A percentile compares a stretch with the other conserved stretches of the same genome.
These are phyloP conservation scores for Andrena cerasifolii DNA, from an alignment of 1,140 invertebrate genomes.

Conservation along the genomic window DNA sequence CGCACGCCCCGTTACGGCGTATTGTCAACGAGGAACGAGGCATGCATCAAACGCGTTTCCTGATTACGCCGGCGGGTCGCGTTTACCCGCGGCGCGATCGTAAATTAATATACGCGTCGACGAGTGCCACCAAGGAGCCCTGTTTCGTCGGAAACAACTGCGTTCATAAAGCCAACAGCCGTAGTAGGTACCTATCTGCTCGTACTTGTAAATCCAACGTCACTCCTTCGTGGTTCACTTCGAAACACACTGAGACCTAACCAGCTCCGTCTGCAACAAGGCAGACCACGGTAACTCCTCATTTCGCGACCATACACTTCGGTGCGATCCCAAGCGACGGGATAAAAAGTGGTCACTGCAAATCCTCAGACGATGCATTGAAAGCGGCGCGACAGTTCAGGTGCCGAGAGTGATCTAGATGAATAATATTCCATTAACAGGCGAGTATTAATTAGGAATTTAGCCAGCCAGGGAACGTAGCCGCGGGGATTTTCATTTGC, in stretches of 20 bases:
- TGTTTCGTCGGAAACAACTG: too few species aligned
- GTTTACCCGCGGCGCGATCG: neutral
- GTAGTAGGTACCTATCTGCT: too few species aligned
- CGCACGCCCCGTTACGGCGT: constrained; percentile 34
- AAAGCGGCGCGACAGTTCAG: neutral
- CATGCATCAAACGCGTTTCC: constrained; percentile 17
- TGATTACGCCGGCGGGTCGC: constrained; percentile 34
- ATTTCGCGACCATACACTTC: too few species aligned
- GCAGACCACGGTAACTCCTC: too few species aligned
- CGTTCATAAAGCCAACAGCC: too few species aligned
- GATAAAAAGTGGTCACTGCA: too few species aligned
- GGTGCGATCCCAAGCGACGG: too few species aligned
- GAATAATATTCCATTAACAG: constrained; percentile 28
- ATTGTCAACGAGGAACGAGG: constrained; percentile 48
- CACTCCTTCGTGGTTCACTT: too few species aligned
- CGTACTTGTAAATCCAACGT: too few species aligned
- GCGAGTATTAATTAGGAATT: constrained; percentile 16
- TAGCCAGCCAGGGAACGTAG: neutral
- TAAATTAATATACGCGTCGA: constrained; percentile 36
- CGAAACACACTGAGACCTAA: too few species aligned
- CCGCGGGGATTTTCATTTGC: neutral
- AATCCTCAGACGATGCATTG: neutral
- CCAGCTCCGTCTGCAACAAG: too few species aligned
- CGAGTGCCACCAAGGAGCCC: too few species aligned
- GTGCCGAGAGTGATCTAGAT: neutral